phyloP scores from a whole-genome alignment of 2,888 invertebrate genomes.

The Eristalinus aeneus region DNA sequence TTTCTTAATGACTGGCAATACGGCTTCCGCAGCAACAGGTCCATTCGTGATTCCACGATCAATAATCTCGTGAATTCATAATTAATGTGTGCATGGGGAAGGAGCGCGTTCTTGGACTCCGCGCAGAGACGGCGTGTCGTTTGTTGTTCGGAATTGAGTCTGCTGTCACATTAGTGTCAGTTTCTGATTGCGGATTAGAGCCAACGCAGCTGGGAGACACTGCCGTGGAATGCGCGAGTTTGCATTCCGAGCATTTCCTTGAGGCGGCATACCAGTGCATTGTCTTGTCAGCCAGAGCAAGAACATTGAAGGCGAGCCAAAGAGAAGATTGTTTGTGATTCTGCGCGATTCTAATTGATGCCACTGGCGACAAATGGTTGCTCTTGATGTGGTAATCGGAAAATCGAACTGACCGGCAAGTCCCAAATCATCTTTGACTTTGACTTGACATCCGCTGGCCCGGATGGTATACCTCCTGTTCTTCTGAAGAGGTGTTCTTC shows the following conservation, averaged over 20 bases:
- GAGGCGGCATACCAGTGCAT: not conserved
- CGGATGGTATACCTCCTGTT: too few species aligned
- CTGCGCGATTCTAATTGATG: too few species aligned
- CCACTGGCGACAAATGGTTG: not conserved
- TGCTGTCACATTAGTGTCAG: slow-evolving; percentile 14
- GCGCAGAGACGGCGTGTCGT: too few species aligned
- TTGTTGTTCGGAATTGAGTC: slow-evolving; percentile 17
- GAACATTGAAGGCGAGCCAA: not conserved
- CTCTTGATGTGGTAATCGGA: too few species aligned
- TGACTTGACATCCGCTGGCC: too few species aligned
- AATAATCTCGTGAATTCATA: slow-evolving; percentile 40
- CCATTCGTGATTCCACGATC: slow-evolving; percentile 35
- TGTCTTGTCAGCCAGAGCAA: not conserved
- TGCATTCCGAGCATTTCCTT: not conserved
- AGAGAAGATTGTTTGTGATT: not conserved
- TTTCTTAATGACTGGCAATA: too few species aligned
- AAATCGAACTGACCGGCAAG: too few species aligned
- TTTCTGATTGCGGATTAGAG: slow-evolving; percentile 2
- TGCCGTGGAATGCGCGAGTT: not conserved
- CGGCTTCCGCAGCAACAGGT: too few species aligned
- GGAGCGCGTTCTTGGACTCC: not conserved
- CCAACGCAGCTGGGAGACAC: slow-evolving; percentile 3
- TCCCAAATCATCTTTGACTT: too few species aligned
- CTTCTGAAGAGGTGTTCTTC: too few species aligned
- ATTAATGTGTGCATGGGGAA: not conserved